Evolutionary conservation across 2,888 invertebrate genomes (phyloP), one percentile per base, ranked within the genome.

Genomic region (Anoplius nigerrimus): DNA sequence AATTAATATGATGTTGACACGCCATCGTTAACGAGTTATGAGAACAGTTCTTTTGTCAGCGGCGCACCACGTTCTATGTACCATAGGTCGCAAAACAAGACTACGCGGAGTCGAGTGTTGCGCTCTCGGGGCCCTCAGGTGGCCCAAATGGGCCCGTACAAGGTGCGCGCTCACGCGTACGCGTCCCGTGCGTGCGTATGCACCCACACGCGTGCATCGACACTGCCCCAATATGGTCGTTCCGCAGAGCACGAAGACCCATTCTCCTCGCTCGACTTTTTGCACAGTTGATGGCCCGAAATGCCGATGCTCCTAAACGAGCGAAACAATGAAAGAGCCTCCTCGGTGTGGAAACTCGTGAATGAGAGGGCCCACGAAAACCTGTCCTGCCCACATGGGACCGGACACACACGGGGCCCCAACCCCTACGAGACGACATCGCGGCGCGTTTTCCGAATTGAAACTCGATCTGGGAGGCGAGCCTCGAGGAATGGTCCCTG

Each of bases 241-340:
- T 78, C 77, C 74, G 69, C 57, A 56, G 67, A 70, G 62, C 65
- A 63, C 62, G 68, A 43, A 64, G 71, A 60, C 69, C 75, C 76
- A 79, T 81, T 81, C 82, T 79, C 74, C 76, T 78, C 80, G 79
- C 77, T 80, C 79, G 74, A 82, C 80, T 82, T 83, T 84, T 81
- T 82, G 79, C 73, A 64, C 69, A 67, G 68, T 60, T 72, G 75
- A 81, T 74, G 76, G 70, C 66, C 75, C 78, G 72, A 82, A 83
- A 82, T 80, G 72, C 79, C 79, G 76, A 82, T 85, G 79, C 80
- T 75, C 75, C 74, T 76, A 82, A 83, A 79, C 80, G 81, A 82
- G 75, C 79, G 82, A 85, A 85, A 86, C 85, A 85, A 85, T 84
- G 84, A 84, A 85, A 84, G 83, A 84, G 79, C 69, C 79, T 74